Conservation (phyloP, 2,113 vertebrate genomes). For the Tupaia chinensis region DNA sequence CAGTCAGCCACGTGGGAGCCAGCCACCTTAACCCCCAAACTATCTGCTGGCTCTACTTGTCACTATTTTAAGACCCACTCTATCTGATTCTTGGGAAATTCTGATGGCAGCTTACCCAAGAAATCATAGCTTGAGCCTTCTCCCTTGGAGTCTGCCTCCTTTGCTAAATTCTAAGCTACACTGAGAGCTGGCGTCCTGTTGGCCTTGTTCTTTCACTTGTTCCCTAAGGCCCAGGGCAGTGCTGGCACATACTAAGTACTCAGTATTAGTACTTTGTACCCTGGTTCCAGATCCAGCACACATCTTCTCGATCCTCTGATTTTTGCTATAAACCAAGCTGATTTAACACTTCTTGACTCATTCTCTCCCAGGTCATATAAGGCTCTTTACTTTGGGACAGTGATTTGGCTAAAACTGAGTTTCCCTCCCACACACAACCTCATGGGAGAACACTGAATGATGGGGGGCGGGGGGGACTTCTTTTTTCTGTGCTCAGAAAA, state of each 20-base stretch:
- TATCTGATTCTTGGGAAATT: neutral
- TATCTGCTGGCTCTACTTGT: neutral
- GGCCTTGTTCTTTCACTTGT: neutral
- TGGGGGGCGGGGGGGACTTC: neutral
- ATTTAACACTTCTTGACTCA: slow-evolving; percentile 58
- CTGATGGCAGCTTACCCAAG: neutral
- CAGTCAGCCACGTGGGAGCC: too few relatives aligned
- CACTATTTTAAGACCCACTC: neutral
- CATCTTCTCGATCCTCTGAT: slow-evolving; percentile 11
- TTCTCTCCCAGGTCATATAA: slow-evolving; percentile 53
- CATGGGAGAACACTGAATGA: slow-evolving; percentile 42
- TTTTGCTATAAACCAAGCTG: neutral
- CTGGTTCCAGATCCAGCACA: neutral
- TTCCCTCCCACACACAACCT: slow-evolving; percentile 70
- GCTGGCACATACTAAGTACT: neutral
- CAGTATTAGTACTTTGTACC: neutral
- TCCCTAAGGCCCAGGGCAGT: neutral
- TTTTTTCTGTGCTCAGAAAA: slow-evolving; percentile 32
- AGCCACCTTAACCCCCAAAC: too few relatives aligned
- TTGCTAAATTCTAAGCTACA: neutral
- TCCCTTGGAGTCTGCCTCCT: neutral
- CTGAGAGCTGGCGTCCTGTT: neutral
- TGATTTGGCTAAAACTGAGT: slow-evolving; percentile 53
- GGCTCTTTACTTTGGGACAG: slow-evolving; percentile 53
- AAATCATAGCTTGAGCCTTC: neutral